Evolutionary conservation across 2,888 invertebrate species (phyloP).

Genomic region (Diarsia mendica): DNA sequence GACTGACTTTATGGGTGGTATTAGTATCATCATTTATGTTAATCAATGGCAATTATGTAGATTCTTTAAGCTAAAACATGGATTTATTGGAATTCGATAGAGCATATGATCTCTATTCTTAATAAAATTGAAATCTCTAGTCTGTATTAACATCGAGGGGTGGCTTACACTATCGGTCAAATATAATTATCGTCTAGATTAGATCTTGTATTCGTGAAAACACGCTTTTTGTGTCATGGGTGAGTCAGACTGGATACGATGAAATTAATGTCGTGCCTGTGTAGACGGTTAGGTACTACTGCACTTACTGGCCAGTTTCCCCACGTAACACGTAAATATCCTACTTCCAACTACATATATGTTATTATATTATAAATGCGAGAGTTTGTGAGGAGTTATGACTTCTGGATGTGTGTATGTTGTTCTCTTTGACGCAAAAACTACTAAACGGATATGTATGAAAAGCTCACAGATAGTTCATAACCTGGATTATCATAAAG

Average conservation of each 20-base stretch:
- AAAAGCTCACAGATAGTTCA: no score
- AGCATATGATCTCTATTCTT: background rate
- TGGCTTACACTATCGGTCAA: slow-evolving; percentile 2
- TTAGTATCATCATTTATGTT: background rate
- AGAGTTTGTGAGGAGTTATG: background rate
- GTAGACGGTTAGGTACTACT: background rate
- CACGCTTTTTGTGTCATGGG: background rate
- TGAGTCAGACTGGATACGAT: background rate
- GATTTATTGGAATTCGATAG: background rate
- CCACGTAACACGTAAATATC: background rate
- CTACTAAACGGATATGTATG: background rate
- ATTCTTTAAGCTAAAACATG: background rate
- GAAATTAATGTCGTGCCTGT: background rate
- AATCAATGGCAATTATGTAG: background rate
- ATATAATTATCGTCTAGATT: background rate
- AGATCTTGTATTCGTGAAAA: background rate
- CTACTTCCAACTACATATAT: no score
- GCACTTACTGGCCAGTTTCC: background rate
- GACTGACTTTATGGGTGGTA: background rate
- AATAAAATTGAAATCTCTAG: background rate
- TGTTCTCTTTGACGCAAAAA: background rate
- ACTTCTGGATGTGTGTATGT: background rate
- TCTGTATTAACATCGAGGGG: background rate
- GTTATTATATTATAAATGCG: background rate
- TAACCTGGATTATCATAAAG: no score